Evolutionary conservation across 1,140 invertebrate species (phyloP).

Genomic region (Cherax destructor): DNA sequence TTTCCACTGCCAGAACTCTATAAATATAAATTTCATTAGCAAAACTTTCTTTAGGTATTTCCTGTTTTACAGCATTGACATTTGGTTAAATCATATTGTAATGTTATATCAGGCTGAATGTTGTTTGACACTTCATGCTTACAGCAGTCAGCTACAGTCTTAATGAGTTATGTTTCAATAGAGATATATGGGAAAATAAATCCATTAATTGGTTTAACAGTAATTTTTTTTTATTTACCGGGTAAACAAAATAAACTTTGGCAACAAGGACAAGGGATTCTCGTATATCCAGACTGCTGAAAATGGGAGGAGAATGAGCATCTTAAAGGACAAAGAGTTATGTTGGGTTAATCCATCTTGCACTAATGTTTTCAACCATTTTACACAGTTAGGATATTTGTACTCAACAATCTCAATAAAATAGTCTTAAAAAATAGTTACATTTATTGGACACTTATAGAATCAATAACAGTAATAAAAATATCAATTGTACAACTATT

Average conservation of each 20-base stretch:
- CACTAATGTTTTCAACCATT: neutral
- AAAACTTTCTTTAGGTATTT: too few relatives aligned
- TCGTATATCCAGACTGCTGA: neutral
- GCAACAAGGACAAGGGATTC: neutral
- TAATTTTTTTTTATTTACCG: neutral
- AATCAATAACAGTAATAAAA: slow-evolving; percentile 3
- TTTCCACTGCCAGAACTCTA: too few relatives aligned
- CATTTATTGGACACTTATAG: neutral
- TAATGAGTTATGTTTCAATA: too few relatives aligned
- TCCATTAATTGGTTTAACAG: neutral
- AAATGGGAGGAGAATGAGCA: neutral
- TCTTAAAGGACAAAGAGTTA: neutral
- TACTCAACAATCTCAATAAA: neutral
- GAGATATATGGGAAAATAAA: neutral
- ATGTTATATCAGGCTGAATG: too few relatives aligned
- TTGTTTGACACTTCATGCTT: too few relatives aligned
- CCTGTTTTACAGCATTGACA: too few relatives aligned
- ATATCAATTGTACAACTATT: neutral
- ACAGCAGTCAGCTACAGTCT: too few relatives aligned
- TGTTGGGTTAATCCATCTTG: neutral
- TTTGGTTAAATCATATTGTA: too few relatives aligned
- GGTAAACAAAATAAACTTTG: slow-evolving; percentile 6
- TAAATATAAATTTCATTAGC: too few relatives aligned
- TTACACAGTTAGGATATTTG: neutral
- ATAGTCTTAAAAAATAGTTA: neutral